These are phyloP conservation scores for Aegotheles bennettii DNA, from an alignment of 2,113 vertebrate species.

Conservation along the genomic window DNA sequence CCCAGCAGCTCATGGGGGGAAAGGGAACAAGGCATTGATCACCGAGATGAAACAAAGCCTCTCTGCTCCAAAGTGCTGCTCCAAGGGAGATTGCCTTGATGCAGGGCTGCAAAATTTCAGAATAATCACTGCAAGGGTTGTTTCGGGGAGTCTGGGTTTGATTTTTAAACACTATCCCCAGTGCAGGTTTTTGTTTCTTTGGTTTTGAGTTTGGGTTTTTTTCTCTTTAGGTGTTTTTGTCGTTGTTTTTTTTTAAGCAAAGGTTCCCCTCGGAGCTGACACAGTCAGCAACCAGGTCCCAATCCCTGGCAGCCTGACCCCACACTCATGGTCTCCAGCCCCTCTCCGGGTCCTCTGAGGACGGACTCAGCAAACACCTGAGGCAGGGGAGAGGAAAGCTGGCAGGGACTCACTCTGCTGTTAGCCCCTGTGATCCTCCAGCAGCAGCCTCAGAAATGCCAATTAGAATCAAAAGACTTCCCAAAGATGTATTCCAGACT, in stretches of 20 bases:
- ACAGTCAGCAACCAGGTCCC: neutral
- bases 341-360: neutral
- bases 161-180: neutral
- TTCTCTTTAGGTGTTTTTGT: neutral
- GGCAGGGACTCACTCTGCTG: neutral
- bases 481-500: accelerated
- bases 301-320: neutral
- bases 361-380: accelerated
- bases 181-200: neutral
- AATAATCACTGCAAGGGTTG: neutral
- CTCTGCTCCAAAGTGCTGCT: neutral
- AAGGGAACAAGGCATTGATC: neutral
- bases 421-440: neutral
- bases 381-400: neutral
- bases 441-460: neutral
- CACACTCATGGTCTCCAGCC: neutral
- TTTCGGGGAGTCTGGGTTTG: neutral
- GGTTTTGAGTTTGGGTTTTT: accelerated
- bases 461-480: neutral
- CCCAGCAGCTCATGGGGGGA: neutral
- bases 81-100: accelerated
- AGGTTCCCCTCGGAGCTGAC: neutral
- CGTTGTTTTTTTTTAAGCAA: neutral
- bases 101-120: neutral
- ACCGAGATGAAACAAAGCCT: neutral